Base-by-base conservation (phyloP, 2,113 vertebrate species). In the Odocoileus virginianus region DNA sequence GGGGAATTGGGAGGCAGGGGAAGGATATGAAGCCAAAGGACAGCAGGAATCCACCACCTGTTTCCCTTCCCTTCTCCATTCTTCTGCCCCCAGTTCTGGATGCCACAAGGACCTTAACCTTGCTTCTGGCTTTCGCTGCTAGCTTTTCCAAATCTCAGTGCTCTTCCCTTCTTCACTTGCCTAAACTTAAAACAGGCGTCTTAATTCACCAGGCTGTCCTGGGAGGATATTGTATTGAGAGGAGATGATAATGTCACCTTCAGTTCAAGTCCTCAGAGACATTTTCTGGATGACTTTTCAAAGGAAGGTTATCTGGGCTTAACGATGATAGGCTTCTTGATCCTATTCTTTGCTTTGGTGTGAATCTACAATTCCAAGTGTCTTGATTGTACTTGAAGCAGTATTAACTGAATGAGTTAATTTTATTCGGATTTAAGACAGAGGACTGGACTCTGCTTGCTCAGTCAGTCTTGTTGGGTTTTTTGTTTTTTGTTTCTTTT, bases 271-370 rank as follows among this genome's bases (percentile, higher is more conserved):
- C 86, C 95, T 97, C 64, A 92, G 30, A 95, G 84, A 61, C 71
- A 54, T 76, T 94, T 95, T 87, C 95, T 64, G 28, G 89, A 50
- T 95, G 83, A 89, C 94, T 83, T 91, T 79, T 78, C 25, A 91
- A 92, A 84, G 50, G 74, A 60, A 91, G 54, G 52, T 23, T 89
- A 13, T 52, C 60, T 94, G 83, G 55, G 64, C 78, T 95, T 89
- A 95, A 95, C 61, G 47, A 79, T 71, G 88, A 52, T 61, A 78
- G 43, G 79, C 52, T 84, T 40, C 76, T 81, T 88, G 67, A 90
- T 87, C 91, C 64, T 33, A n/a, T 91, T 95, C 86, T 95, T 95
- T 89, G 97, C 98, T 98, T 94, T 92, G 95, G 96, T 94, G 89
- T 40, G 21, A 6, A 3, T 86, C 71, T 0, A 3, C 83, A 96